Evolutionary conservation across 1,140 invertebrate genomes (phyloP).

Genomic region (Rhopalosiphum maidis): DNA sequence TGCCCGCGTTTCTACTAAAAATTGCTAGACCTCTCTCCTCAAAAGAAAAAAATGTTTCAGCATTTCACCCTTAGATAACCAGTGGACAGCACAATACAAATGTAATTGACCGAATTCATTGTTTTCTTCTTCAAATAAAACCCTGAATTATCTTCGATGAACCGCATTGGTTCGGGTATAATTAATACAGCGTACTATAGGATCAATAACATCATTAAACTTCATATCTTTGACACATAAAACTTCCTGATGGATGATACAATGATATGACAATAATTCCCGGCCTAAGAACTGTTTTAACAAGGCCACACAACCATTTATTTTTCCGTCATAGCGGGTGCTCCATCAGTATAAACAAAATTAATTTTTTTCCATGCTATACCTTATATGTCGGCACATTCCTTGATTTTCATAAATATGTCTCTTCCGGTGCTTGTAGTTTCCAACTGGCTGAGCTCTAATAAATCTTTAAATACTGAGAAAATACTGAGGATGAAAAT

Average conservation of each 20-base stretch:
- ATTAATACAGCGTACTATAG: constrained; percentile 46
- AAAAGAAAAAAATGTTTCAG: constrained; percentile 48
- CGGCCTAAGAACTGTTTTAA: constrained; percentile 7
- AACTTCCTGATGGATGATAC: constrained; percentile 6
- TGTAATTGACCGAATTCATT: constrained; percentile 49
- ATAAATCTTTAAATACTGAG: background rate
- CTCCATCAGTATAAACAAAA: constrained; percentile 34
- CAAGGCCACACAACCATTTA: background rate
- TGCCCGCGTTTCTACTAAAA: constrained; percentile 43
- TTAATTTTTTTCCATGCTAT: constrained; percentile 31
- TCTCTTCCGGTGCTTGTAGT: constrained; percentile 1
- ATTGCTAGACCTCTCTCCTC: constrained; percentile 33
- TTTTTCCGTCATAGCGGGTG: constrained; percentile 41
- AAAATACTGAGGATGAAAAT: too few species aligned
- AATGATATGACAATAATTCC: background rate
- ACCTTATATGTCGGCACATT: background rate
- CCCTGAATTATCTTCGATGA: constrained; percentile 37
- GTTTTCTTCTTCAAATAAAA: constrained; percentile 46
- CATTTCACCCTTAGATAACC: constrained; percentile 29
- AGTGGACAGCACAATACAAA: constrained; percentile 50
- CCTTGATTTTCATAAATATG: constrained; percentile 15
- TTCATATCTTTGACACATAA: constrained; percentile 14
- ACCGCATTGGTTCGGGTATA: constrained; percentile 29
- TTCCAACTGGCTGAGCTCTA: constrained; percentile 2
- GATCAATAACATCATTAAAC: constrained; percentile 14